phyloP scores from a whole-genome alignment of 2,888 invertebrate genomes.

The Cyclophora albipunctata region DNA sequence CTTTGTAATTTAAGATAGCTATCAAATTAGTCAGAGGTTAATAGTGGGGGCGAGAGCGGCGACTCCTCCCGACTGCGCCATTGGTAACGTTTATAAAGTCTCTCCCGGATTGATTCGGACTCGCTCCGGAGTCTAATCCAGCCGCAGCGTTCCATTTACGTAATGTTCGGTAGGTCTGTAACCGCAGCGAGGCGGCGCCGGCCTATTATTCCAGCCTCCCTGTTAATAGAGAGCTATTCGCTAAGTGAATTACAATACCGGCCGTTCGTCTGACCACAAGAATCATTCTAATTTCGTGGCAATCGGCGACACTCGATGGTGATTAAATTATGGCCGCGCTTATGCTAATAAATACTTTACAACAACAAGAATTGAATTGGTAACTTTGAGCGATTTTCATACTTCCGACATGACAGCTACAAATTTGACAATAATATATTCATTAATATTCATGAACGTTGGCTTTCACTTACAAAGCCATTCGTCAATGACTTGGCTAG shows the following conservation, averaged over 20 bases:
- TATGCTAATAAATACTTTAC: too few species aligned
- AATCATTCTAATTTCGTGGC: slow-evolving; percentile 26
- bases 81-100: slow-evolving; percentile 17
- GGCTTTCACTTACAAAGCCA: too few species aligned
- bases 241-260: slow-evolving; percentile 45
- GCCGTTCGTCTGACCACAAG: slow-evolving; percentile 25
- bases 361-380: too few species aligned
- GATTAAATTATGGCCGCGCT: slow-evolving; percentile 7
- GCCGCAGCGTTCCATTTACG: slow-evolving; percentile 44
- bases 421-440: too few species aligned
- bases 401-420: too few species aligned
- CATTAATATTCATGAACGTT: too few species aligned
- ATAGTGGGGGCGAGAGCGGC: slow-evolving; percentile 12
- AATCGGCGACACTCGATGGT: slow-evolving; percentile 9
- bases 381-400: too few species aligned
- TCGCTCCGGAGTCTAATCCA: slow-evolving; percentile 27
- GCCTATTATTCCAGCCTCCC: slow-evolving; percentile 38
- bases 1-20: slow-evolving; percentile 5
- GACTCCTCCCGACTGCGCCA: slow-evolving; percentile 7
- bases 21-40: slow-evolving; percentile 13
- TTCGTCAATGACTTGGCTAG: too few species aligned
- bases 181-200: slow-evolving; percentile 33
- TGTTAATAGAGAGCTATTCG: slow-evolving; percentile 41
- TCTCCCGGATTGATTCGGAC: slow-evolving; percentile 21
- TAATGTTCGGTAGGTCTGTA: slow-evolving; percentile 45